A percentile compares a stretch with the other conserved stretches of the same genome.
These are phyloP conservation scores for Mustela nigripes DNA, from an alignment of 2,113 vertebrate species.

Conservation along the genomic window DNA sequence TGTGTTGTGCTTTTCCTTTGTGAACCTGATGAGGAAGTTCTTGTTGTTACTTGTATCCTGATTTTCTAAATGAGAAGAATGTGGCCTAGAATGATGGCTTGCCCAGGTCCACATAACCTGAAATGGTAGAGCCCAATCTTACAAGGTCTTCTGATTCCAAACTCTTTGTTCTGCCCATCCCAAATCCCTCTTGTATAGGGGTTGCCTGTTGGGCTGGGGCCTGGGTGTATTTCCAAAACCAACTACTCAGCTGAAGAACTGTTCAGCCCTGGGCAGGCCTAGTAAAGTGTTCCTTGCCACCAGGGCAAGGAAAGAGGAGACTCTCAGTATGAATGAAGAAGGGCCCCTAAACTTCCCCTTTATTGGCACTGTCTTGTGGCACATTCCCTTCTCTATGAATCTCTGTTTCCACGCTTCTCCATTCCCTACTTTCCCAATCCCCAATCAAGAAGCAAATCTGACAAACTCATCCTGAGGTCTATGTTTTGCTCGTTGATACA, in stretches of 20 bases:
- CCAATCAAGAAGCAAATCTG: not conserved
- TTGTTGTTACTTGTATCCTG: not conserved
- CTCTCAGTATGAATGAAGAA: not conserved
- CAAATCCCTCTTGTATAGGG: not conserved
- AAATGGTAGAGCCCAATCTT: not conserved
- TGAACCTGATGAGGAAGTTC: not conserved
- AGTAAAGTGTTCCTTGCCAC: not conserved
- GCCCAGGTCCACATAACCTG: not conserved
- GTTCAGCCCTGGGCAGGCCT: not conserved
- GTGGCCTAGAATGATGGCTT: not conserved
- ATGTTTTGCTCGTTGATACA: slow-evolving; percentile 4
- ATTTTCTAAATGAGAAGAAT: slow-evolving; percentile 15
- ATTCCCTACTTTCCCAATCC: not conserved
- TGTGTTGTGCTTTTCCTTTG: not conserved
- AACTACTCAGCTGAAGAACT: not conserved
- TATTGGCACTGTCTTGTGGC: not conserved
- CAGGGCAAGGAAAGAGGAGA: not conserved
- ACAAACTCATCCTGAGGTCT: not conserved
- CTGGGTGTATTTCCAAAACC: not conserved
- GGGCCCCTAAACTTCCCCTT: not conserved
- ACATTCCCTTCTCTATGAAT: not conserved
- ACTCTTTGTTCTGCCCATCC: not conserved
- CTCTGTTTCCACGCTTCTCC: not conserved
- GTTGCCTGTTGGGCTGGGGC: not conserved
- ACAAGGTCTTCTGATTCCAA: not conserved